Conservation (phyloP, 2,113 vertebrate species). For the Vidua chalybeata region DNA sequence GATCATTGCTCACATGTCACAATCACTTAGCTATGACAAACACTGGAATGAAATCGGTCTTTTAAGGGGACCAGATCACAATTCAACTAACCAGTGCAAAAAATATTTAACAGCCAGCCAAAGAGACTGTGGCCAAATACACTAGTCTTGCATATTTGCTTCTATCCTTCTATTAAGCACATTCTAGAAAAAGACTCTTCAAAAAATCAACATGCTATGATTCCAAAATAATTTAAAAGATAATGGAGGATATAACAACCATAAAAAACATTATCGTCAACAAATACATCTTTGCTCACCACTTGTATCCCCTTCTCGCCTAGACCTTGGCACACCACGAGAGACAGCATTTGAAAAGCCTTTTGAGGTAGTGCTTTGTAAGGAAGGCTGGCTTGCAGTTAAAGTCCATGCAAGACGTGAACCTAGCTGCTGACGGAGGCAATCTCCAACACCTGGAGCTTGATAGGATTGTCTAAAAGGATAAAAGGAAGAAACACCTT, state of each 20-base stretch:
- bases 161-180: not conserved
- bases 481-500: not conserved
- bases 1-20: not conserved
- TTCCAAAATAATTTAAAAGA: not conserved
- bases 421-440: constrained; percentile 82
- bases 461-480: constrained; percentile 80
- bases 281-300: constrained; percentile 72
- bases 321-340: constrained; percentile 74
- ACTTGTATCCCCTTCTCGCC: constrained; percentile 83
- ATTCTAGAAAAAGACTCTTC: not conserved
- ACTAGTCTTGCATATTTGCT: not conserved
- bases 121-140: not conserved
- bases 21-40: not conserved
- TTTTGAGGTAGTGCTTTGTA: constrained; percentile 78
- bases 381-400: constrained; percentile 78
- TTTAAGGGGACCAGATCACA: not conserved
- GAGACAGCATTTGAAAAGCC: constrained; percentile 69
- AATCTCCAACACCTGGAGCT: constrained; percentile 74
- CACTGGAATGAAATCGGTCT: not conserved
- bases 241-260: not conserved
- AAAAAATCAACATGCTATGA: not conserved
- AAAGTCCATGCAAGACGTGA: constrained; percentile 90
- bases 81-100: not conserved
- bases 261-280: not conserved
- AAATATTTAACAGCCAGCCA: not conserved